Conservation (phyloP, 2,113 vertebrate species). For the Myotis brandtii region DNA sequence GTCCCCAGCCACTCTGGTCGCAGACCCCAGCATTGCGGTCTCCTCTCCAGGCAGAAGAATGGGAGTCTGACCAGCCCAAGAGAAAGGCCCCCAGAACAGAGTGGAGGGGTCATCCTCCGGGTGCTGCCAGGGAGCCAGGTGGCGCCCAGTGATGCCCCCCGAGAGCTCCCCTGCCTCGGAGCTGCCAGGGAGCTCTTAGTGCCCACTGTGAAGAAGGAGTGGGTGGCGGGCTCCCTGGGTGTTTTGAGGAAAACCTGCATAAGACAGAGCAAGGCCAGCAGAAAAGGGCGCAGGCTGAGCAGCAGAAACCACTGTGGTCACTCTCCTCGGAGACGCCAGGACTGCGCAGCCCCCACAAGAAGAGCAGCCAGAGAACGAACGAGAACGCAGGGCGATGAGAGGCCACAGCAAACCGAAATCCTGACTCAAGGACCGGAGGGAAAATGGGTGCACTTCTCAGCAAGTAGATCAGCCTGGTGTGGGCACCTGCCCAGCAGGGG, state of each 20-base stretch:
- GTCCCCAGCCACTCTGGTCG: too few relatives aligned
- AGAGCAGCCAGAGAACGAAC: neutral
- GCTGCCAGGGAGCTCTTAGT: neutral
- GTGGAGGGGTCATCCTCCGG: too few relatives aligned
- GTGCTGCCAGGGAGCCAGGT: neutral
- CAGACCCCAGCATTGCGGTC: neutral
- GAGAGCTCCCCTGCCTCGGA: accelerated
- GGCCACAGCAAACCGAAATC: neutral
- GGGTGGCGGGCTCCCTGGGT: too few relatives aligned
- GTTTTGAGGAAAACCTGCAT: neutral
- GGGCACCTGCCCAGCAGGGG: neutral
- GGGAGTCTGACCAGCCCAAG: neutral
- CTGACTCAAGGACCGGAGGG: neutral
- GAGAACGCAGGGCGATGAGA: neutral
- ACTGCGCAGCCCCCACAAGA: neutral
- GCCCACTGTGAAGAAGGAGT: neutral
- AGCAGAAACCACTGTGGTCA: neutral
- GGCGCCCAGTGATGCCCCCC: neutral
- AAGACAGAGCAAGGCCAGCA: neutral
- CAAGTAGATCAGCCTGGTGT: neutral
- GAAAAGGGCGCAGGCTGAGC: neutral
- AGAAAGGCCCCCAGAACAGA: neutral
- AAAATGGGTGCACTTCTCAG: neutral
- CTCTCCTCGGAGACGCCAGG: neutral
- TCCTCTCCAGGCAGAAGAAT: too few relatives aligned